A percentile compares a stretch with the other conserved stretches of the same genome.
Conservation (phyloP, 2,113 vertebrate species). For the Notarius lentiginosus region DNA sequence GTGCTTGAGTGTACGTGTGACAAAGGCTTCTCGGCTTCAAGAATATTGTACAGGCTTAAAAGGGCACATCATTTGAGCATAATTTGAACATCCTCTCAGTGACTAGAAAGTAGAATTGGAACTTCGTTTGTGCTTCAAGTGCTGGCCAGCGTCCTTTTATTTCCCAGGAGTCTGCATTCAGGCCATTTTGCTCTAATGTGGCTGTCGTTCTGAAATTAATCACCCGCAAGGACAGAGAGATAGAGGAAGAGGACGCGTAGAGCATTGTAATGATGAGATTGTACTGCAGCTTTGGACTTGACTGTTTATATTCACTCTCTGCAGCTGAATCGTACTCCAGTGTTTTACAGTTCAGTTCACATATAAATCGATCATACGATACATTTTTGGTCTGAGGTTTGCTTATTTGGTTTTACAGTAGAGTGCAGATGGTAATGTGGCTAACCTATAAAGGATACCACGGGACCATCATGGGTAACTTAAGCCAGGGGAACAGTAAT, state of each 20-base stretch:
- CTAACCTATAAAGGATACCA: too few relatives aligned
- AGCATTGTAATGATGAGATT: neutral
- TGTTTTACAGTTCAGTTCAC: neutral
- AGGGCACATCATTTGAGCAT: neutral
- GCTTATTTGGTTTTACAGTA: neutral
- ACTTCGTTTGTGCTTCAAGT: slow-evolving; percentile 16
- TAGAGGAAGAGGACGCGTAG: neutral
- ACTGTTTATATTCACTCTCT: slow-evolving; percentile 11
- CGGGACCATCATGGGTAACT: neutral
- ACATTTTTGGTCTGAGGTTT: neutral
- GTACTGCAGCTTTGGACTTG: neutral
- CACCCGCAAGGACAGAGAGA: slow-evolving; percentile 17
- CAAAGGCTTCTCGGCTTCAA: too few relatives aligned
- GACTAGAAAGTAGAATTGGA: neutral
- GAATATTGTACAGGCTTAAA: neutral
- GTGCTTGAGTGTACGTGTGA: too few relatives aligned
- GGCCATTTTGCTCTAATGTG: slow-evolving; percentile 31
- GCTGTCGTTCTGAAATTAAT: slow-evolving; percentile 24
- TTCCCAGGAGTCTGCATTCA: slow-evolving; percentile 28
- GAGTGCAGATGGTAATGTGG: neutral
- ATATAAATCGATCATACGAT: neutral
- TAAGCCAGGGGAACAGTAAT: neutral
- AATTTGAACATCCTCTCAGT: slow-evolving; percentile 1
- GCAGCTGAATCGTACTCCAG: neutral
- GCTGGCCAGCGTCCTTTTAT: slow-evolving; percentile 25